phyloP scores from a whole-genome alignment of 1,140 invertebrate genomes.

The Carposina sasakii region DNA sequence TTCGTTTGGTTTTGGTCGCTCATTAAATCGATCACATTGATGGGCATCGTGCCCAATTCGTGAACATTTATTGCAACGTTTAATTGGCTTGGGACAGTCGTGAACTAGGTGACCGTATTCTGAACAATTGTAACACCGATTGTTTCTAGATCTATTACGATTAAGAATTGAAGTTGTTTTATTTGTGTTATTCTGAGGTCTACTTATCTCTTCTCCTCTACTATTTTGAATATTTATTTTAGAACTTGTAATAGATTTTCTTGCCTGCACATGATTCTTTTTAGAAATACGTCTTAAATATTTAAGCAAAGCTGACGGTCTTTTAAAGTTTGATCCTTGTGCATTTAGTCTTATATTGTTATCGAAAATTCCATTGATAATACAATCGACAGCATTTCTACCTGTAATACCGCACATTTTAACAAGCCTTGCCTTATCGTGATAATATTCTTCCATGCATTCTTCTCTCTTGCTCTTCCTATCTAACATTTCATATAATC shows the following conservation, averaged over 20 bases:
- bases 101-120: conserved; percentile 4
- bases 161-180: not conserved
- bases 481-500: conserved; percentile 4
- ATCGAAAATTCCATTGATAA: conserved; percentile 13
- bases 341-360: conserved; percentile 12
- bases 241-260: not conserved
- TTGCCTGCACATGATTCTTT: not conserved
- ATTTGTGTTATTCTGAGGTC: too few species aligned
- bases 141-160: not conserved
- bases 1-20: too few species aligned
- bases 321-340: conserved; percentile 11
- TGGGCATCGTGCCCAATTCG: conserved; percentile 7
- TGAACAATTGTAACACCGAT: conserved; percentile 12
- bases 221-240: not conserved
- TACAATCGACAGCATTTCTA: conserved; percentile 14
- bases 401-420: conserved; percentile 8
- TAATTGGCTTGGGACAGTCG: conserved; percentile 1
- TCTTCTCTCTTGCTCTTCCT: conserved; percentile 7
- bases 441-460: conserved; percentile 4
- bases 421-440: conserved; percentile 9
- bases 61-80: conserved; percentile 10
- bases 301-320: conserved; percentile 5
- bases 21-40: too few species aligned
- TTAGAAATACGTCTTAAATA: conserved; percentile 9
- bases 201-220: not conserved